Percentiles rank a stretch among this genome's conserved stretches.
phyloP scores from a whole-genome alignment of 2,888 invertebrate species.

The Pseudococcus longispinus region DNA sequence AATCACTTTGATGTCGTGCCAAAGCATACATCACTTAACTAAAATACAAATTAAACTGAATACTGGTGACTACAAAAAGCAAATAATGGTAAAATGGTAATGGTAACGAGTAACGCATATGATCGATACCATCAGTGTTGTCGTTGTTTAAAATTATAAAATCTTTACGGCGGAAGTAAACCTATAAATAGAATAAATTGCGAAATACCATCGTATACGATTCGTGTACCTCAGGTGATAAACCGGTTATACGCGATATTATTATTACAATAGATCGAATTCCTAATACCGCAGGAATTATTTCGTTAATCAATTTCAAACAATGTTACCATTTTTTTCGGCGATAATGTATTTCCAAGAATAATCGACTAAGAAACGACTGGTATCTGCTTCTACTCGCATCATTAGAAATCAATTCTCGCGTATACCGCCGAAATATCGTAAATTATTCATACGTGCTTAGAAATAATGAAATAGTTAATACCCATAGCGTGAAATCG shows the following conservation, averaged over 20 bases:
- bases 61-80: neutral
- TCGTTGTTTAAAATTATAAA: neutral
- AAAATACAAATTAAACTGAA: conserved; percentile 31
- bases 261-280: conserved; percentile 10
- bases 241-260: neutral
- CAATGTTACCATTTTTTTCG: neutral
- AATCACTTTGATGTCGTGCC: conserved; percentile 32
- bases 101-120: neutral
- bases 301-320: neutral
- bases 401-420: neutral
- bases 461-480: neutral
- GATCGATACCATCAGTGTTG: conserved; percentile 40
- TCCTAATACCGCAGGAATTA: neutral
- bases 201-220: neutral
- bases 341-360: neutral
- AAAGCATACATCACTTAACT: neutral
- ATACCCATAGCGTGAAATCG: too few species aligned
- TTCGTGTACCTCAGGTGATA: conserved; percentile 7
- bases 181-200: conserved; percentile 41
- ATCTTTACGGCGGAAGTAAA: conserved; percentile 1
- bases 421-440: neutral
- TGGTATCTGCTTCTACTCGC: too few species aligned
- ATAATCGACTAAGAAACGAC: neutral
- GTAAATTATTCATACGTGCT: neutral
- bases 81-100: conserved; percentile 1